These are phyloP conservation scores for Actenoides lindsayi DNA, from an alignment of 2,113 vertebrate genomes.

Conservation along the genomic window DNA sequence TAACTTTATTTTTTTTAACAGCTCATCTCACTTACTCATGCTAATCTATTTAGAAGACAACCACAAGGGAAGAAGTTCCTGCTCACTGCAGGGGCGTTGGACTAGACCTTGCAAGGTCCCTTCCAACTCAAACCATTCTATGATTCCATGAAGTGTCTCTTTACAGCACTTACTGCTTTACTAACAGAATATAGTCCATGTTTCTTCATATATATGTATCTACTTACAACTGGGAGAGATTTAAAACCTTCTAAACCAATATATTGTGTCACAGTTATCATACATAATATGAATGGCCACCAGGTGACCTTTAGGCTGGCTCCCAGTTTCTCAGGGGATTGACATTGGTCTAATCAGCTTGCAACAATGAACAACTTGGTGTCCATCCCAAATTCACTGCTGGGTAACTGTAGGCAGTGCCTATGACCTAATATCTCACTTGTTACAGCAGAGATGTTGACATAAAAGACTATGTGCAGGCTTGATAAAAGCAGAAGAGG, in stretches of 20 bases:
- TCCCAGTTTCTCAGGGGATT: neutral
- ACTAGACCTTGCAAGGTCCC: too few relatives aligned
- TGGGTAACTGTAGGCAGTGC: neutral
- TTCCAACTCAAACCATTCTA: too few relatives aligned
- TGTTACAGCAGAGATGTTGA: neutral
- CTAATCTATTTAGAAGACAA: neutral
- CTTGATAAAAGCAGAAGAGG: neutral
- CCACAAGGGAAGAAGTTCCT: fast-evolving
- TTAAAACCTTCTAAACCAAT: neutral
- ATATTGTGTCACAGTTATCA: neutral
- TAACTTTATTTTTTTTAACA: neutral
- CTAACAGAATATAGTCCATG: neutral
- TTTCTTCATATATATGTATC: neutral
- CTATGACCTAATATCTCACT: neutral
- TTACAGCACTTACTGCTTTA: neutral
- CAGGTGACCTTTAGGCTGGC: neutral
- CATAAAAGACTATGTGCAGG: neutral
- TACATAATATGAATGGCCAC: neutral
- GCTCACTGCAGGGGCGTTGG: neutral
- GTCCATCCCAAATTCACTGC: neutral
- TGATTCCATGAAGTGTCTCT: neutral
- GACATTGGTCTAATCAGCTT: neutral
- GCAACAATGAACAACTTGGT: neutral
- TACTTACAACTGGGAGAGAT: neutral
- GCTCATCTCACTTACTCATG: neutral